Conservation (phyloP, 64 coral and sea anemone species). For the Actinia equina region DNA sequence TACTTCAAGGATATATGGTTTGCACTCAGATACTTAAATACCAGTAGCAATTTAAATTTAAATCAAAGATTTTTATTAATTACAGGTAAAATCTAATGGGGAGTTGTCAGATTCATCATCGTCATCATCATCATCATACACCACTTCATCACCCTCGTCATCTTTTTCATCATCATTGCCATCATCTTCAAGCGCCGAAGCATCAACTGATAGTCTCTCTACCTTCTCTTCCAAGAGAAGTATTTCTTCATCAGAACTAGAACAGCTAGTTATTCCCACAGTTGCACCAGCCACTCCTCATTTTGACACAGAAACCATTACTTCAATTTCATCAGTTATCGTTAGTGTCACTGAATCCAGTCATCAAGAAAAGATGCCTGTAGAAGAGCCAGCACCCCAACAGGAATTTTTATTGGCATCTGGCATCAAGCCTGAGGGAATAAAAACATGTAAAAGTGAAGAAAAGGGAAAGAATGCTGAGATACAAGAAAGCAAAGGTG, state of each 20-base stretch:
- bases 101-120: neutral
- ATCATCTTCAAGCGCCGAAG: neutral
- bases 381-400: neutral
- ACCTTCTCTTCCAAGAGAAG: neutral
- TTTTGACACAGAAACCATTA: slow-evolving; percentile 37
- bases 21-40: no score
- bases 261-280: slow-evolving; percentile 45
- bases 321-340: slow-evolving; percentile 15
- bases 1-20: no score
- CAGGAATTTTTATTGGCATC: neutral
- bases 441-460: neutral
- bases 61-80: neutral
- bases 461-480: neutral
- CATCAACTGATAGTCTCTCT: neutral
- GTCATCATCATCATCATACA: neutral
- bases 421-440: neutral
- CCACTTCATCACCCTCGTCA: neutral
- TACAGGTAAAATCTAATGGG: neutral
- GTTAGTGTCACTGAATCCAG: slow-evolving; percentile 10
- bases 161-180: neutral
- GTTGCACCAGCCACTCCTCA: slow-evolving; percentile 80
- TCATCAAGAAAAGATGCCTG: slow-evolving; percentile 11
- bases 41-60: no score
- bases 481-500: neutral
- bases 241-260: slow-evolving; percentile 50